Conservation (phyloP, 2,113 vertebrate species). For the Pachyramphus minor region DNA sequence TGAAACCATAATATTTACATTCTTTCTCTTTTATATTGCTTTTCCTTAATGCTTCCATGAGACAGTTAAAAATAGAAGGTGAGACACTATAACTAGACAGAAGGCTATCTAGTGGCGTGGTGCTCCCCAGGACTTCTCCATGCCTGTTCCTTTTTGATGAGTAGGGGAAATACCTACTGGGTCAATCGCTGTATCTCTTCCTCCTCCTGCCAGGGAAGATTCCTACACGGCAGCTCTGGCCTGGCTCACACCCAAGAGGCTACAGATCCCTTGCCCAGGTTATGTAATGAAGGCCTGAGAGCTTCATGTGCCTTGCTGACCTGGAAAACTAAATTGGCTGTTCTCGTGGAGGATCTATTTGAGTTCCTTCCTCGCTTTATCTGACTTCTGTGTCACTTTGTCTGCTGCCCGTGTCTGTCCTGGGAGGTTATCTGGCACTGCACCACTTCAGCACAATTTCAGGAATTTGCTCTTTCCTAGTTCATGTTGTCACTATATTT, state of each 20-base stretch:
- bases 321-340: neutral
- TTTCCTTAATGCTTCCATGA: conserved; percentile 9
- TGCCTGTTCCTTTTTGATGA: neutral
- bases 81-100: neutral
- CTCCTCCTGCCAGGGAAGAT: neutral
- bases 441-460: neutral
- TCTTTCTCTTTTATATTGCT: conserved; percentile 24
- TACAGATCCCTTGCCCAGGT: neutral
- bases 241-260: neutral
- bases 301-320: neutral
- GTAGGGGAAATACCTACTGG: neutral
- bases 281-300: neutral
- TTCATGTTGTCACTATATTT: neutral
- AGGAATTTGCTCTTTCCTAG: neutral
- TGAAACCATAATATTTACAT: conserved; percentile 55
- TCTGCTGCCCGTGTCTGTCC: neutral
- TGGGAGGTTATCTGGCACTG: neutral
- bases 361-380: neutral
- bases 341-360: neutral
- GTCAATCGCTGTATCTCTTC: neutral
- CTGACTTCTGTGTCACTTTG: neutral
- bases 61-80: conserved; percentile 33
- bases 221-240: neutral
- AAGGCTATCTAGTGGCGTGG: neutral
- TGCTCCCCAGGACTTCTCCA: neutral